Evolutionary conservation across 1,140 invertebrate genomes (phyloP), one percentile per base, ranked within the genome.

Genomic region (Drosophila rufa): DNA sequence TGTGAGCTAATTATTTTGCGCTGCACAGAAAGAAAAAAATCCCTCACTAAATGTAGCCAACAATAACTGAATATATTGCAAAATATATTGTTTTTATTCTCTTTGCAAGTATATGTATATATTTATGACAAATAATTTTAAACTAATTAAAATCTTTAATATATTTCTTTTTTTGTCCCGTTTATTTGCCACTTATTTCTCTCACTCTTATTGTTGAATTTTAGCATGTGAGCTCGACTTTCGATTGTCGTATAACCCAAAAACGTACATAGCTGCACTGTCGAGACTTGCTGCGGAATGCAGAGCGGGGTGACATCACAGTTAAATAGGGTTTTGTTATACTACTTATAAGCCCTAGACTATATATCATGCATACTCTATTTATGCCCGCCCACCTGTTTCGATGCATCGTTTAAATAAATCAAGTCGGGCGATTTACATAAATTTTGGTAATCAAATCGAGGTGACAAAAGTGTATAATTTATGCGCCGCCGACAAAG

Each of bases 1-100:
- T 77, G 79, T 79, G 78, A 82, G 79, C 79, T 87, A 82, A 86
- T 87, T 86, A 82, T 75, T 82, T 64, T 61, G 19, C 15, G 40
- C 42, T 55, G 22, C 64, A 68, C 62, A 22, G 42, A 19, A 17
- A 40, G 14, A 56, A 56, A 55, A 53, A 19, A 27, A 22, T 22
- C 40, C 6, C 27, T 17, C 15, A 9, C 9, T 14, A 40, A 58
- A 58, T 58, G 33, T 36, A 36, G 11, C 9, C 8, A 36, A 11
- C 12, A 36, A 36, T 12, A 36, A 11, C 3, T 9, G 3, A 9
- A 12, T 3, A 11, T 11, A 3, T 11, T 11, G 8, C 4, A 11
- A 3, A 9, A 17, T n/a, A 11, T 51, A 27, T 17, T 17, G 17
- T 14, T 7, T 5, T 3, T 19, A 6, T 36, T 11, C 33, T 36